Percentiles rank a stretch among this genome's conserved stretches.
phyloP scores from a whole-genome alignment of 2,113 vertebrate genomes.

The Engystomops pustulosus region DNA sequence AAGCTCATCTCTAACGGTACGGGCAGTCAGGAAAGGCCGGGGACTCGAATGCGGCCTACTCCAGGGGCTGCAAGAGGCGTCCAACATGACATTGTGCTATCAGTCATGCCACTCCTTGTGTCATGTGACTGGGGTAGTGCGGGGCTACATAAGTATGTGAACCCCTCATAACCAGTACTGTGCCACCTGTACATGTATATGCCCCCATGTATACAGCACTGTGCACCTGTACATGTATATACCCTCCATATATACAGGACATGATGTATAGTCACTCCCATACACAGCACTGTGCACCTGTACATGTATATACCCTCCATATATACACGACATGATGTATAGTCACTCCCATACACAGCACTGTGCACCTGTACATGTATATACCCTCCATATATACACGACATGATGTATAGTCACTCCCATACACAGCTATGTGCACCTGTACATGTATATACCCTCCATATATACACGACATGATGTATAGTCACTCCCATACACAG shows the following conservation, averaged over 20 bases:
- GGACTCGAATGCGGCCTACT: conserved; percentile 44
- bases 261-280: not conserved
- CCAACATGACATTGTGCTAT: not conserved
- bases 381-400: not conserved
- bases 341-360: not conserved
- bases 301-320: too few species aligned
- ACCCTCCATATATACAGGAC: not conserved
- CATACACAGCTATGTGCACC: not conserved
- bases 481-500: not conserved
- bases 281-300: not conserved
- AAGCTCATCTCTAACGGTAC: conserved; percentile 90
- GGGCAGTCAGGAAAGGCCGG: conserved; percentile 58
- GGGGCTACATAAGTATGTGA: not conserved
- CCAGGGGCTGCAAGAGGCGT: not conserved
- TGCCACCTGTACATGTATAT: not conserved
- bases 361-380: not conserved
- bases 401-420: too few species aligned
- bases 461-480: not conserved
- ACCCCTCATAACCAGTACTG: not conserved
- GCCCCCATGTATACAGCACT: not conserved
- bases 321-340: not conserved
- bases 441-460: not conserved
- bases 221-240: not conserved
- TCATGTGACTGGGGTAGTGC: not conserved
- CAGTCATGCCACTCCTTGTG: too few species aligned